phyloP scores from a whole-genome alignment of 2,113 vertebrate species.

The Cathartes aura region DNA sequence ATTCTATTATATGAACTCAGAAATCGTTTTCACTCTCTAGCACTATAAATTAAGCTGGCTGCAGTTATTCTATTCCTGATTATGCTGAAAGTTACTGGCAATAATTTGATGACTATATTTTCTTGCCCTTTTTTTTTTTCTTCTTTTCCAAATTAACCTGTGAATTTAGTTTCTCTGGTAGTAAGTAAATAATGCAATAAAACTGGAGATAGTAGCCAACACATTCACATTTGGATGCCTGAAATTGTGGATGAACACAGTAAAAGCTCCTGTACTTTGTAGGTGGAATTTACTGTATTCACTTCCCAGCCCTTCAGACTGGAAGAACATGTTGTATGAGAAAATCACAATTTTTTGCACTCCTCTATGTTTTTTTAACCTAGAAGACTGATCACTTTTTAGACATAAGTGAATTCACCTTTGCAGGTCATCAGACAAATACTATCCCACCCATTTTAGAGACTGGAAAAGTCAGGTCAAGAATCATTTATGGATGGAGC shows the following conservation, averaged over 20 bases:
- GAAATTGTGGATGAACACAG: not conserved
- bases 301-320: not conserved
- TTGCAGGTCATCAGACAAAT: not conserved
- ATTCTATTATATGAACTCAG: conserved; percentile 45
- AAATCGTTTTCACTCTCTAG: conserved; percentile 40
- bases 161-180: not conserved
- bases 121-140: not conserved
- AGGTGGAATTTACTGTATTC: not conserved
- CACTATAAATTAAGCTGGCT: conserved; percentile 27
- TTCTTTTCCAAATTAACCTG: not conserved
- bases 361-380: not conserved
- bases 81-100: conserved; percentile 42
- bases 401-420: not conserved
- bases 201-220: not conserved
- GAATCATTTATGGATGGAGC: not conserved
- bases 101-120: conserved; percentile 35
- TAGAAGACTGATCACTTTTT: not conserved
- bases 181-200: not conserved
- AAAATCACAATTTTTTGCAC: not conserved
- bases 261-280: not conserved
- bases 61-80: conserved; percentile 39
- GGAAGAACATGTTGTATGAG: not conserved
- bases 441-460: not conserved
- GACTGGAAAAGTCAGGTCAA: not conserved
- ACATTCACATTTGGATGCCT: not conserved